phyloP scores from a whole-genome alignment of 2,113 vertebrate species.

The Phyllostomus discolor region DNA sequence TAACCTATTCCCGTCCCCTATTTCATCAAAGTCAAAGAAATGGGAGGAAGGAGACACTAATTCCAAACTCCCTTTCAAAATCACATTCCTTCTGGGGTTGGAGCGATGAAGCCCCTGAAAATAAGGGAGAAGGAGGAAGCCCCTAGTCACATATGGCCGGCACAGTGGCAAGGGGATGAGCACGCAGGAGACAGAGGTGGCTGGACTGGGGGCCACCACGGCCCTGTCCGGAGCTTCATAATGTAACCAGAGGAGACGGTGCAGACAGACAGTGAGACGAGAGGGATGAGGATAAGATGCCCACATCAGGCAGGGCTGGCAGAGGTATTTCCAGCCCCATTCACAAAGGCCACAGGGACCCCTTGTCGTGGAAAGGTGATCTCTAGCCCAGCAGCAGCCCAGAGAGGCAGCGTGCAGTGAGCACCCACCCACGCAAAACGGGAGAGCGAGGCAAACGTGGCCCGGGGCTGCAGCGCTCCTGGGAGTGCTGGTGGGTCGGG shows the following conservation, averaged over 20 bases:
- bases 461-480: accelerated
- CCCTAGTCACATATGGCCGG: too few species aligned
- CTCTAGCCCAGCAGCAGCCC: not conserved
- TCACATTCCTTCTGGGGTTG: not conserved
- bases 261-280: accelerated
- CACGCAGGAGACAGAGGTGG: not conserved
- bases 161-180: accelerated
- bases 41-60: accelerated
- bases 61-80: not conserved
- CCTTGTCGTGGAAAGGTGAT: not conserved
- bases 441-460: accelerated
- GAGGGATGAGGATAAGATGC: not conserved
- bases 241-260: accelerated
- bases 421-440: accelerated
- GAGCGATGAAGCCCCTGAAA: too few species aligned
- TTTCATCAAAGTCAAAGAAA: not conserved
- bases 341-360: not conserved
- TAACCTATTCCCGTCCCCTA: accelerated
- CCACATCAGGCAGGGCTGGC: not conserved
- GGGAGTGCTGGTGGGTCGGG: accelerated
- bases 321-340: not conserved
- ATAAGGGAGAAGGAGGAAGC: not conserved
- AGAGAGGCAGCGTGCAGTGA: accelerated
- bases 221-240: not conserved
- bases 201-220: accelerated